phyloP scores from a whole-genome alignment of 2,888 invertebrate species.

The Epinotia ramella region DNA sequence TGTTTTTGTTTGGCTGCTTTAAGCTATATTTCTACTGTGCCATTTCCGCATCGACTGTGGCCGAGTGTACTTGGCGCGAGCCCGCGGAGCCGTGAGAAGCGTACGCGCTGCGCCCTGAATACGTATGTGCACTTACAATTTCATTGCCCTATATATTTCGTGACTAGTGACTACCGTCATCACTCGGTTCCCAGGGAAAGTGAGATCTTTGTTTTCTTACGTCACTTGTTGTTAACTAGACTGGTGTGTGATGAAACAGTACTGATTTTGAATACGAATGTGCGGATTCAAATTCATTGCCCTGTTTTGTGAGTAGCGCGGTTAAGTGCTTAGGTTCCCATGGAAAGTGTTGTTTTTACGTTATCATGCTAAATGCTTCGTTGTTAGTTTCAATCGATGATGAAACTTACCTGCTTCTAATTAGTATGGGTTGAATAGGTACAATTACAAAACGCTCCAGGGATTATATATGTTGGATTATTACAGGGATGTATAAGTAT shows the following conservation, averaged over 20 bases:
- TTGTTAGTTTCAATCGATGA: not conserved
- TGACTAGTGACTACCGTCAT: conserved; percentile 35
- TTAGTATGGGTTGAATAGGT: not conserved
- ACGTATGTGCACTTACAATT: conserved; percentile 76
- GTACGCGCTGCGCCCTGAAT: conserved; percentile 71
- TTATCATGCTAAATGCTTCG: conserved; percentile 19
- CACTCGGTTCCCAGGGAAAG: conserved; percentile 40
- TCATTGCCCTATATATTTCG: conserved; percentile 71
- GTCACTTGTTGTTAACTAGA: conserved; percentile 4
- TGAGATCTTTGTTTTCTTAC: conserved; percentile 23
- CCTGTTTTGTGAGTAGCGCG: not conserved
- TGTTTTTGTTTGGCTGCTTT: too few species aligned
- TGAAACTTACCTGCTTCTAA: conserved; percentile 10
- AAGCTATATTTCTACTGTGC: too few species aligned
- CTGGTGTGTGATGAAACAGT: conserved; percentile 7
- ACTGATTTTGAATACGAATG: conserved; percentile 9
- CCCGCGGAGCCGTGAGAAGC: conserved; percentile 68
- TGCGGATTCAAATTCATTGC: conserved; percentile 4
- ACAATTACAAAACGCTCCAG: too few species aligned
- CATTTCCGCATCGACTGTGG: too few species aligned
- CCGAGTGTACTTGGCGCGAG: conserved; percentile 14
- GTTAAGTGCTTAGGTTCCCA: not conserved
- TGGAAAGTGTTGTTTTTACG: conserved; percentile 4
- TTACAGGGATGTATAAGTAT: too few species aligned
- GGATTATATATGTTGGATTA: too few species aligned